phyloP scores from a whole-genome alignment of 2,888 invertebrate genomes.

The Mythimna vitellina region DNA sequence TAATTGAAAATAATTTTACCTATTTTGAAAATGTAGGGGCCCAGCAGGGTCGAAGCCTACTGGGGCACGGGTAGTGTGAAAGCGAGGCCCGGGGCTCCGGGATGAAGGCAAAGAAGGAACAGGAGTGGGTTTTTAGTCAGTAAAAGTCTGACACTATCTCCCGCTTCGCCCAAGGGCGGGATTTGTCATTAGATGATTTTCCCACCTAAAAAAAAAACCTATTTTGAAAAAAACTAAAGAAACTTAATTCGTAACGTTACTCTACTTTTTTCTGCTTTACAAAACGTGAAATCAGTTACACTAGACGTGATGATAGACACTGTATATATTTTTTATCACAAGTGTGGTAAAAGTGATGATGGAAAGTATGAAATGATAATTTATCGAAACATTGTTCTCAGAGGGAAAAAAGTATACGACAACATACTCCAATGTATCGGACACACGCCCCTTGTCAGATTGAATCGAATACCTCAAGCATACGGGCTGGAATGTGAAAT shows the following conservation, averaged over 20 bases:
- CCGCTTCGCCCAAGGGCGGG: too few relatives aligned
- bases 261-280: neutral
- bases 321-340: neutral
- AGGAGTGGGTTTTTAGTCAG: too few relatives aligned
- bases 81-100: too few relatives aligned
- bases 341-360: neutral
- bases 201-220: too few relatives aligned
- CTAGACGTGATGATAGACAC: neutral
- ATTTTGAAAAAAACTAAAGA: neutral
- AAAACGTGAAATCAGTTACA: neutral
- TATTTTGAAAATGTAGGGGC: too few relatives aligned
- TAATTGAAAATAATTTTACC: neutral
- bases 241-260: neutral
- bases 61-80: too few relatives aligned
- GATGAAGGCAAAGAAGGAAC: too few relatives aligned
- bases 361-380: neutral
- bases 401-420: conserved; percentile 82
- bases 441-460: conserved; percentile 94
- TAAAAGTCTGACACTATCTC: too few relatives aligned
- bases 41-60: too few relatives aligned
- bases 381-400: conserved; percentile 61
- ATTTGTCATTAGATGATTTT: too few relatives aligned
- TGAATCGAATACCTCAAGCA: conserved; percentile 94
- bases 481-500: conserved; percentile 95
- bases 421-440: conserved; percentile 94